A percentile compares a stretch with the other conserved stretches of the same genome.
phyloP scores from a whole-genome alignment of 2,797 vertebrate genomes.

The Mormyrus proboscirostris region DNA sequence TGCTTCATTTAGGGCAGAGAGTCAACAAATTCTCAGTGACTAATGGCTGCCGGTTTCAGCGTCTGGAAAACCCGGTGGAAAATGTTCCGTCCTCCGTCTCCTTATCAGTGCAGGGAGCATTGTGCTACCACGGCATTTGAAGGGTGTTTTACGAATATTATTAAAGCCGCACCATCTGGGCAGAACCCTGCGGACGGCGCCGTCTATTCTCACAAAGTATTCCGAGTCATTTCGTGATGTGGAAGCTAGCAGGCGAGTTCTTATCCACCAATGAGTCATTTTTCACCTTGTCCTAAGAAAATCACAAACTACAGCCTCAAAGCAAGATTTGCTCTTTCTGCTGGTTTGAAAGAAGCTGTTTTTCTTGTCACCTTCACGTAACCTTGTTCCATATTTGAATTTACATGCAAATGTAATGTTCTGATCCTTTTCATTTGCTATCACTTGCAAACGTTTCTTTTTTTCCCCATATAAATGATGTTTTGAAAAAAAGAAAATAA shows the following conservation, averaged over 20 bases:
- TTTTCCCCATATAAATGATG: not conserved
- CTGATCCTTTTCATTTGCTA: not conserved
- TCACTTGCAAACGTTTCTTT: not conserved
- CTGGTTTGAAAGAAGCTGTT: not conserved
- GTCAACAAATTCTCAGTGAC: not conserved
- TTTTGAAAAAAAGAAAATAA: constrained; percentile 11
- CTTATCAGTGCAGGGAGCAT: not conserved
- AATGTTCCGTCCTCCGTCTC: not conserved
- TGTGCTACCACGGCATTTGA: not conserved
- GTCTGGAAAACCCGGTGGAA: not conserved
- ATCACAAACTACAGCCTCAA: not conserved
- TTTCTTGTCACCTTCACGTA: not conserved
- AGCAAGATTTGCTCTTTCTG: not conserved
- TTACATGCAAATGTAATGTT: not conserved
- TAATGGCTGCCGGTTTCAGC: not conserved
- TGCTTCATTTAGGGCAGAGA: not conserved
- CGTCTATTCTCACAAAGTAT: not conserved
- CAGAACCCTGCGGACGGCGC: not conserved
- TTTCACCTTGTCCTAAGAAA: not conserved
- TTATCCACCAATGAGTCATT: not conserved
- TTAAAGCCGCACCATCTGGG: not conserved
- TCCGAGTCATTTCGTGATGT: not conserved
- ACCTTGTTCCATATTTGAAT: not conserved
- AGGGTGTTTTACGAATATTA: not conserved
- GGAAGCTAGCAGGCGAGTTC: not conserved